Evolutionary conservation across 2,113 vertebrate genomes (phyloP).

Genomic region (Rhinoptilus africanus): DNA sequence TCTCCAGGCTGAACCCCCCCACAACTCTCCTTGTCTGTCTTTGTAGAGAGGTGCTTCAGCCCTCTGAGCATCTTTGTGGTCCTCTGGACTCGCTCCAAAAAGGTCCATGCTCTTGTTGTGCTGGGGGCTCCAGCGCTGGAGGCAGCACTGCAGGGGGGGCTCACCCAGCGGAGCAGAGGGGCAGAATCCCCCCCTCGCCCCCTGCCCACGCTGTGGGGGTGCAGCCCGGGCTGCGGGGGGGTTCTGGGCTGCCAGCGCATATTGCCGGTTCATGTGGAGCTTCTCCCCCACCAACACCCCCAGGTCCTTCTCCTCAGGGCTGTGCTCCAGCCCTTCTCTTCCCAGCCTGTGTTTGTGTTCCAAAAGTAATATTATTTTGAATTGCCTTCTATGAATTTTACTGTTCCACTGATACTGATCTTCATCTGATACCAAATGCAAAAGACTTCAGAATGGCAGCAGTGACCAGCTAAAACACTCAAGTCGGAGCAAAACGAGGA

Average conservation of each 20-base stretch:
- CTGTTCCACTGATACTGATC: not conserved
- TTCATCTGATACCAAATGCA: not conserved
- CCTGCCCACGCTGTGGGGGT: not conserved
- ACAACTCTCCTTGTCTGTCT: not conserved
- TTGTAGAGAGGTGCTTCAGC: not conserved
- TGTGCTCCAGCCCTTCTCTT: not conserved
- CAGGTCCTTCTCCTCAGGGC: not conserved
- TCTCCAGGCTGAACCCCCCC: not conserved
- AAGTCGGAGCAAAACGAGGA: not conserved
- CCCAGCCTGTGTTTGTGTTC: not conserved
- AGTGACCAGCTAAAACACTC: not conserved
- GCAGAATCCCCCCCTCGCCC: not conserved
- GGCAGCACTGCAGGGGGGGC: not conserved
- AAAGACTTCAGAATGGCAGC: not conserved
- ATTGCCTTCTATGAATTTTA: not conserved
- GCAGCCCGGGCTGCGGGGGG: not conserved
- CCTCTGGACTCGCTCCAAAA: not conserved
- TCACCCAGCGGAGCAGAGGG: not conserved
- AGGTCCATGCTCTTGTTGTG: not conserved
- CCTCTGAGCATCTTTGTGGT: not conserved
- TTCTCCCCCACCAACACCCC: not conserved
- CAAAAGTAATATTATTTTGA: not conserved
- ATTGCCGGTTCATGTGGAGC: not conserved
- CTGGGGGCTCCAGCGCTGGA: not conserved
- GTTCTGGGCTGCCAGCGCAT: not conserved